These are phyloP conservation scores for Neocrepidodera transversa DNA, from an alignment of 2,888 invertebrate genomes.

Conservation along the genomic window DNA sequence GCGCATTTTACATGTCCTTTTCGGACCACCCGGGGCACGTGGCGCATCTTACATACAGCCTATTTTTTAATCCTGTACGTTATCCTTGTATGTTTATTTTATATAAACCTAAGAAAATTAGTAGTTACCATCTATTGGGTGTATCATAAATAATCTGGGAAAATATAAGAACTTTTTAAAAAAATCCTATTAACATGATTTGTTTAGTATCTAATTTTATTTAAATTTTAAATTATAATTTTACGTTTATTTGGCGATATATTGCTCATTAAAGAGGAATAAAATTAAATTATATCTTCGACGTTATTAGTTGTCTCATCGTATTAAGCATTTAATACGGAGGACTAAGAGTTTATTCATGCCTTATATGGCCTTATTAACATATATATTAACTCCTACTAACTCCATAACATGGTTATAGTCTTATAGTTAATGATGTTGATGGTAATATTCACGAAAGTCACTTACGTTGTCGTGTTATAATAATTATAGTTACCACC, in stretches of 20 bases:
- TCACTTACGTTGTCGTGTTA: conserved; percentile 12
- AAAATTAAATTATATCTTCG: conserved; percentile 25
- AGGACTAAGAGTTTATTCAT: conserved; percentile 44
- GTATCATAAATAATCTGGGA: too few species aligned
- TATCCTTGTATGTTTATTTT: too few species aligned
- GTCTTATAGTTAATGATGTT: conserved; percentile 26
- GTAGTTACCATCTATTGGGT: too few species aligned
- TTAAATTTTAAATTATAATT: background rate
- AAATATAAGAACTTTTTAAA: too few species aligned
- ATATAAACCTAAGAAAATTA: too few species aligned
- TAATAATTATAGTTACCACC: conserved; percentile 6
- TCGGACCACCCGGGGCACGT: too few species aligned
- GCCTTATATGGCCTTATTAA: conserved; percentile 55
- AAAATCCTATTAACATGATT: too few species aligned
- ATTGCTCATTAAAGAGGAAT: conserved; percentile 18
- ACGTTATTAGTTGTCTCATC: conserved; percentile 25
- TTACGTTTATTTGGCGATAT: conserved; percentile 9
- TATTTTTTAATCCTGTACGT: too few species aligned
- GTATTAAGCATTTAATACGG: conserved; percentile 18
- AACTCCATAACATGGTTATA: conserved; percentile 23
- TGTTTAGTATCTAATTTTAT: too few species aligned
- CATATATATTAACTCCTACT: conserved; percentile 58
- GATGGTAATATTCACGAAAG: conserved; percentile 23
- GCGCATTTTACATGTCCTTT: too few species aligned
- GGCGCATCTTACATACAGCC: too few species aligned